Evolutionary conservation across 2,888 invertebrate genomes (phyloP), one percentile per base, ranked within the genome.

Genomic region (Drosophila flavopinicola): DNA sequence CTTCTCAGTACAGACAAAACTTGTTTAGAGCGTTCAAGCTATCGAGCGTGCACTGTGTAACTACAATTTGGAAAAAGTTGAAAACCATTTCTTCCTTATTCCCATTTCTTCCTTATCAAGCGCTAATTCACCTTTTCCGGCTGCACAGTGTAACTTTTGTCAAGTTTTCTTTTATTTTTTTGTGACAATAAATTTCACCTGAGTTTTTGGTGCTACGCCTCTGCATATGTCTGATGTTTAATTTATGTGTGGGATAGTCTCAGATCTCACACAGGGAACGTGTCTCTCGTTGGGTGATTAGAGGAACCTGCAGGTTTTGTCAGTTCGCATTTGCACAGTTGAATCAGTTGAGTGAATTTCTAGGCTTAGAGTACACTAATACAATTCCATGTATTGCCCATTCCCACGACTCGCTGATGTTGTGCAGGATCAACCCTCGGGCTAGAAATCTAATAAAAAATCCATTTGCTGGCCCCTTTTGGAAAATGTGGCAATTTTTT

Each of bases 121-220:
- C n/a, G n/a, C n/a, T n/a, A n/a, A n/a, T n/a, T n/a, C n/a, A n/a
- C n/a, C 10, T n/a, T 44, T n/a, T 15, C 23, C 17, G 44, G 67
- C 24, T 49, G 69, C 1, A 3, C 1, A 78, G 82, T 78, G 78
- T 75, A 57, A 33, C 11, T 38, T 24, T 45, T 45, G 23, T 35
- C 25, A 65, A 65, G 42, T 66, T 52, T 58, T 53, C 47, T 66
- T 57, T 11, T 6, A 25, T 58, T 75, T 70, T 51, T 72, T 58
- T 41, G 30, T 17, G 23, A 57, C 70, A 58, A 86, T 88, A 88
- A 87, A 88, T 88, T 87, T 84, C 58, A 88, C 88, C 88, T 88
- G 88, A 58, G 72, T 70, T 74, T 58, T 66, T 67, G 65, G 54
- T 74, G 85, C 80, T 85, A 83, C 87, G 88, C 87, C 88, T 87